Percentiles rank a stretch among this genome's conserved stretches.
Conservation (phyloP, 2,888 invertebrate genomes). For the Heliconius charithonia region DNA sequence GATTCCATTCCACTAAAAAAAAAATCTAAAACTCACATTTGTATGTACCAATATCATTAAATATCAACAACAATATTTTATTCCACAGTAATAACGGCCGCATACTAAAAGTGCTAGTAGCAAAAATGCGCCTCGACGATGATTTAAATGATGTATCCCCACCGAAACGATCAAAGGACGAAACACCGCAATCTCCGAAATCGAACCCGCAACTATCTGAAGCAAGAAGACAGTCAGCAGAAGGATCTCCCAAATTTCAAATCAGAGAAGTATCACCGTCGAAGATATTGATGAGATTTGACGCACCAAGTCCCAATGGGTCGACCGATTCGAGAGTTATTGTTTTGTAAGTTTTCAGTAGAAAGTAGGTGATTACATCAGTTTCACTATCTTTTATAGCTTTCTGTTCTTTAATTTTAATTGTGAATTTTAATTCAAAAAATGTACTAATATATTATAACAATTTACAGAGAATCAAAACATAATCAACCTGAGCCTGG, state of each 20-base stretch:
- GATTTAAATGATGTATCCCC: slow-evolving; percentile 41
- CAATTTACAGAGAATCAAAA: slow-evolving; percentile 41
- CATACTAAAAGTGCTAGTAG: slow-evolving; percentile 70
- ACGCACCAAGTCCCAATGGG: slow-evolving; percentile 76
- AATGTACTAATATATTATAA: neutral
- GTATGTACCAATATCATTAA: too few relatives aligned
- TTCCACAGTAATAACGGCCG: slow-evolving; percentile 59
- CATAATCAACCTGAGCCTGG: slow-evolving; percentile 11
- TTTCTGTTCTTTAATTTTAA: neutral
- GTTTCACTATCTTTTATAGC: too few relatives aligned
- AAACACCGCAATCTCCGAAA: neutral
- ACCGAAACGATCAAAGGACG: slow-evolving; percentile 31
- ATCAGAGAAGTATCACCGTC: slow-evolving; percentile 51
- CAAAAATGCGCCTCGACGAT: slow-evolving; percentile 67
- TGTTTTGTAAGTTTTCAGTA: slow-evolving; percentile 64
- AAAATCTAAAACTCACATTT: too few relatives aligned
- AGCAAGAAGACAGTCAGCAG: slow-evolving; percentile 1
- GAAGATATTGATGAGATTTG: slow-evolving; percentile 54
- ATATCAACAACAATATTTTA: slow-evolving; percentile 1
- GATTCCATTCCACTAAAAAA: too few relatives aligned
- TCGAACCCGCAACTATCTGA: neutral
- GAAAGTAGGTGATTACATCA: too few relatives aligned
- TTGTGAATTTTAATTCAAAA: neutral
- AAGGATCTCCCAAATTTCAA: slow-evolving; percentile 28
- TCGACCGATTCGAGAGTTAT: slow-evolving; percentile 68